Evolutionary conservation across 2,888 invertebrate species (phyloP).

Genomic region (Empis stercorea): DNA sequence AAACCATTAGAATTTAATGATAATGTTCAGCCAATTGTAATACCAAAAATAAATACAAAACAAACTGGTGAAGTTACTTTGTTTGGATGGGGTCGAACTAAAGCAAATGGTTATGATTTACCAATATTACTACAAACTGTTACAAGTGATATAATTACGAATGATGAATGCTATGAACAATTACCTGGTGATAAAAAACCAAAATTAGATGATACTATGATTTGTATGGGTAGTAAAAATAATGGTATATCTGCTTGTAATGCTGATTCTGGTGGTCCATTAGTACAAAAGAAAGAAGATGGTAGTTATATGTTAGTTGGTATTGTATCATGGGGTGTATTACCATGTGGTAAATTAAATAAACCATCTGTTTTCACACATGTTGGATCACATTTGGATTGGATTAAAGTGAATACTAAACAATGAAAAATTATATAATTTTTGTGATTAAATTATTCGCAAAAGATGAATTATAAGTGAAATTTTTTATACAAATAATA

Average conservation of each 20-base stretch:
- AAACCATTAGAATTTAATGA: slow-evolving; percentile 23
- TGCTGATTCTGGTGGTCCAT: slow-evolving; percentile 33
- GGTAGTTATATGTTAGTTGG: slow-evolving; percentile 25
- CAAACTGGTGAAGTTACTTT: slow-evolving; percentile 10
- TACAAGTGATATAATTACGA: slow-evolving; percentile 18
- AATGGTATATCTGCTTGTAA: slow-evolving; percentile 32
- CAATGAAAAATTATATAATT: no score
- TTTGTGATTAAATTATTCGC: no score
- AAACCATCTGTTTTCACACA: slow-evolving; percentile 36
- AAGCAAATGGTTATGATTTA: slow-evolving; percentile 15
- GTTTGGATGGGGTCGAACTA: slow-evolving; percentile 25
- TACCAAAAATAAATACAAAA: slow-evolving; percentile 6
- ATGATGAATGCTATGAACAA: slow-evolving; percentile 12
- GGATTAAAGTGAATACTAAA: slow-evolving; percentile 20
- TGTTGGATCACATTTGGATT: slow-evolving; percentile 23
- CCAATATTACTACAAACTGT: slow-evolving; percentile 24
- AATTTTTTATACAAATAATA: neutral
- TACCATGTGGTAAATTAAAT: slow-evolving; percentile 31
- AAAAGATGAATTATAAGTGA: neutral
- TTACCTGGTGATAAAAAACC: slow-evolving; percentile 16
- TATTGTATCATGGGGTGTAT: slow-evolving; percentile 39
- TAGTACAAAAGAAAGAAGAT: slow-evolving; percentile 14
- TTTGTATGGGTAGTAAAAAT: slow-evolving; percentile 7
- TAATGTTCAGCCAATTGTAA: slow-evolving; percentile 1
- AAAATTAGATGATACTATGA: slow-evolving; percentile 10